Conservation (phyloP, 1,140 invertebrate genomes). For the Glossosoma conforme region DNA sequence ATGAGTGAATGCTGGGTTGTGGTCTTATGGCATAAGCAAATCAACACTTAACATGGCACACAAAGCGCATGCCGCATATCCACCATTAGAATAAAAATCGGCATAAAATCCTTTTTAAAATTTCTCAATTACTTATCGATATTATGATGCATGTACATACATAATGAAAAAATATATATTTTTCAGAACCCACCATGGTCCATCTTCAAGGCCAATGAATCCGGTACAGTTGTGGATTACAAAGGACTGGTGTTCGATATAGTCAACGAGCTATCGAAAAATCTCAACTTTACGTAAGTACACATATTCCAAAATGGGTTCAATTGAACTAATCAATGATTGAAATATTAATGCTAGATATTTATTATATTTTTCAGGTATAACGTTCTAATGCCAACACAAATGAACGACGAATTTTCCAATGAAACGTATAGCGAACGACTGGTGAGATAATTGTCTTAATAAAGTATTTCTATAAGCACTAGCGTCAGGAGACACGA, state of each 20-base stretch:
- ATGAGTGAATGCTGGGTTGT: too few relatives aligned
- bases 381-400: constrained; percentile 35
- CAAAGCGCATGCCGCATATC: too few relatives aligned
- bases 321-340: constrained; percentile 6
- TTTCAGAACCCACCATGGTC: constrained; percentile 83
- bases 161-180: constrained; percentile 13
- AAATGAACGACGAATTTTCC: constrained; percentile 28
- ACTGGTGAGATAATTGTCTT: too few relatives aligned
- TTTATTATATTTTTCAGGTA: constrained; percentile 28
- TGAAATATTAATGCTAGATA: too few relatives aligned
- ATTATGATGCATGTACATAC: background rate
- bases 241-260: constrained; percentile 76
- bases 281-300: constrained; percentile 76
- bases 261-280: constrained; percentile 66
- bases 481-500: too few relatives aligned
- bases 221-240: constrained; percentile 53
- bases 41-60: too few relatives aligned
- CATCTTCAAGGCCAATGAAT: constrained; percentile 55
- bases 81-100: too few relatives aligned
- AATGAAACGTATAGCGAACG: constrained; percentile 25
- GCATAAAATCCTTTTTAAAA: too few relatives aligned
- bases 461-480: too few relatives aligned
- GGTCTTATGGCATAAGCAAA: too few relatives aligned
- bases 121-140: too few relatives aligned
- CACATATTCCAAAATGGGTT: background rate